A percentile compares a stretch with the other conserved stretches of the same genome.
These are phyloP conservation scores for Progne subis DNA, from an alignment of 2,113 vertebrate genomes.

Conservation along the genomic window DNA sequence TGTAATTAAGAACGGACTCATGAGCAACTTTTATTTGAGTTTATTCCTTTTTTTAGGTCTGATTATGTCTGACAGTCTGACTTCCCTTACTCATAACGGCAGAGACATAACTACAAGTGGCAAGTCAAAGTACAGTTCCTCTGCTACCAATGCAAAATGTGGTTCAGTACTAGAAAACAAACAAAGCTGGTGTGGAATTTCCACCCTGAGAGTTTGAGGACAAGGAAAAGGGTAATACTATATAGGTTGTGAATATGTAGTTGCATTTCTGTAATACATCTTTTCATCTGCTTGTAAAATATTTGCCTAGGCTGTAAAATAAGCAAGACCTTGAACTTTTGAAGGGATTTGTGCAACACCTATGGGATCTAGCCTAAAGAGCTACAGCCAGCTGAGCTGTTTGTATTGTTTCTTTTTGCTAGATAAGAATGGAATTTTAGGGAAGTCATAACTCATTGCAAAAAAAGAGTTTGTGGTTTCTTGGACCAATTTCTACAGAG, in stretches of 20 bases:
- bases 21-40: neutral
- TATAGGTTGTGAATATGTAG: neutral
- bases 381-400: neutral
- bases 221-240: neutral
- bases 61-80: neutral
- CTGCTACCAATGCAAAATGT: neutral
- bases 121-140: neutral
- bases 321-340: neutral
- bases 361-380: neutral
- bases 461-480: neutral
- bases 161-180: neutral
- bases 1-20: neutral
- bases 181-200: neutral
- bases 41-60: neutral
- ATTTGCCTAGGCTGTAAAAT: neutral
- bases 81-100: neutral
- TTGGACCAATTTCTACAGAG: neutral
- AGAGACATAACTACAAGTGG: neutral
- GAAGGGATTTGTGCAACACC: neutral
- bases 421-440: neutral
- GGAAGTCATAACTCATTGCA: neutral
- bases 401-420: neutral
- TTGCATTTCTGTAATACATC: neutral
- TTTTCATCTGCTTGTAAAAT: neutral
- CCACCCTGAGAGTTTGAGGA: neutral